Conservation (phyloP, 2,888 invertebrate genomes). For the Eilema depressum region DNA sequence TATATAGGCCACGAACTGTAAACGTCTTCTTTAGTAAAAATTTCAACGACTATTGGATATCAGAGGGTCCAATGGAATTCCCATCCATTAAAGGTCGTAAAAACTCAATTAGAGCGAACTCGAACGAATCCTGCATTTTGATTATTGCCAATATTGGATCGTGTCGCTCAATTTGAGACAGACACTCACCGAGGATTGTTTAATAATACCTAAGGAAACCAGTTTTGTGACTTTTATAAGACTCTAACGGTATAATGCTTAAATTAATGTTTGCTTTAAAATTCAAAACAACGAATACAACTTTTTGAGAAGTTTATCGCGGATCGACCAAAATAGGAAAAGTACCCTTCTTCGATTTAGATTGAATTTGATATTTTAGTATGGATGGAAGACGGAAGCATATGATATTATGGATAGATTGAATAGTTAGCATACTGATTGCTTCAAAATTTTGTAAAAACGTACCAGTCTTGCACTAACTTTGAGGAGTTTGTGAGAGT, state of each 20-base stretch:
- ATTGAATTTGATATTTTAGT: too few species aligned
- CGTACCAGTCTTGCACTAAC: too few species aligned
- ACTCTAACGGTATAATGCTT: slow-evolving; percentile 26
- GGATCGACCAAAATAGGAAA: not conserved
- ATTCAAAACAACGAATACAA: not conserved
- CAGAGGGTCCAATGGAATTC: slow-evolving; percentile 35
- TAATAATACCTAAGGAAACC: slow-evolving; percentile 26
- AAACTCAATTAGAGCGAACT: slow-evolving; percentile 46
- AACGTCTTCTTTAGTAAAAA: slow-evolving; percentile 24
- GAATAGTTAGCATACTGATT: too few species aligned
- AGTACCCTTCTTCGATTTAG: not conserved
- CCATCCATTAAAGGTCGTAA: slow-evolving; percentile 46
- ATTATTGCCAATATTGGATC: slow-evolving; percentile 40
- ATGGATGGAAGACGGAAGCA: too few species aligned
- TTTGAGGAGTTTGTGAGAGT: too few species aligned
- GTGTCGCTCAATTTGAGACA: slow-evolving; percentile 32
- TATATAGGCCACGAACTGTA: not conserved
- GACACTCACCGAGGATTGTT: slow-evolving; percentile 25
- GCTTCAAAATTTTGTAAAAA: too few species aligned
- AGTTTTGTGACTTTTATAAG: slow-evolving; percentile 25
- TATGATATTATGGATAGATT: too few species aligned
- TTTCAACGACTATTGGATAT: slow-evolving; percentile 37
- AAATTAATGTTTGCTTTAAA: slow-evolving; percentile 14
- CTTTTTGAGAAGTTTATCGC: not conserved
- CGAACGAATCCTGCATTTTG: slow-evolving; percentile 34